These are phyloP conservation scores for Prinia subflava DNA, from an alignment of 2,113 vertebrate species.

Conservation along the genomic window DNA sequence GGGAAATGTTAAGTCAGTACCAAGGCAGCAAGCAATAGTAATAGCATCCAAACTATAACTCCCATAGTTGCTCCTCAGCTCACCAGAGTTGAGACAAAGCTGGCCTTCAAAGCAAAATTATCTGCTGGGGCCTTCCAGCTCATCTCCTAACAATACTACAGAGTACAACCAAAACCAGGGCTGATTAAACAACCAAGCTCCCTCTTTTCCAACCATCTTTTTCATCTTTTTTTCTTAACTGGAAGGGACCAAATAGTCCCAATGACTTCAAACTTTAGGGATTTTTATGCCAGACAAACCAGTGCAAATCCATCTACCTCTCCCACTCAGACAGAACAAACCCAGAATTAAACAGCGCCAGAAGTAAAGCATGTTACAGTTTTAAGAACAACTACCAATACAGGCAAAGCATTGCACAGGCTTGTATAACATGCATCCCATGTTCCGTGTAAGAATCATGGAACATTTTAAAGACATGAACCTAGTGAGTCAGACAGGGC, in stretches of 20 bases:
- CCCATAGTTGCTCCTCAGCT: background rate
- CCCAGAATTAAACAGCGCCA: background rate
- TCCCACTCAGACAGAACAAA: background rate
- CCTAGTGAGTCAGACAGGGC: background rate
- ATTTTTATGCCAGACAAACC: background rate
- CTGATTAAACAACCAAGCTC: background rate
- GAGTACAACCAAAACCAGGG: background rate
- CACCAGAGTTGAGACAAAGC: background rate
- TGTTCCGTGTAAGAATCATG: background rate
- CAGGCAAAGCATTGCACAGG: background rate
- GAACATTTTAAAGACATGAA: background rate
- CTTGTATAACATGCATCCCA: background rate
- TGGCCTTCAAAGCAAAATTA: background rate
- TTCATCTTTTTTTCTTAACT: background rate
- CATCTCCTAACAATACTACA: background rate
- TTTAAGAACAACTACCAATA: background rate
- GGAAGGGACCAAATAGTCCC: background rate
- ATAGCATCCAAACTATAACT: background rate
- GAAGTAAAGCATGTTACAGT: background rate
- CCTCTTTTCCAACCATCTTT: background rate
- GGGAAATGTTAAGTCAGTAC: background rate
- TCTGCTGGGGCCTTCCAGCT: background rate
- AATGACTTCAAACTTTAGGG: background rate
- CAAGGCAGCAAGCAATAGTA: background rate
- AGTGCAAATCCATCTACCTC: background rate